Base-by-base conservation (phyloP, 2,113 vertebrate genomes). In the Rhombomys opimus region DNA sequence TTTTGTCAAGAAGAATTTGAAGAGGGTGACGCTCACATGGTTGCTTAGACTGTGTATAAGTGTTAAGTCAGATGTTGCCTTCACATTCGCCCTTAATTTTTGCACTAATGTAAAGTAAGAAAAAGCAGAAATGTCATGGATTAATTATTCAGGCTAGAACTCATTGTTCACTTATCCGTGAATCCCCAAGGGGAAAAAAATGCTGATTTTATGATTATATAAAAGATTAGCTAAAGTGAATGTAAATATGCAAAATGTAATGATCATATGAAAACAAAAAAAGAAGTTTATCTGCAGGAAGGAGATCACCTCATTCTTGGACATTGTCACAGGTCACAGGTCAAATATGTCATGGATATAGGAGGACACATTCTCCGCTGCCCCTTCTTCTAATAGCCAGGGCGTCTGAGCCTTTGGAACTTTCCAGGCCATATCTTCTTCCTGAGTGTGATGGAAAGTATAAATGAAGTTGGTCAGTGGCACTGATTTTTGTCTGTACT, bases 51-150 rank as follows among this genome's bases (percentile, higher is more conserved):
- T 90, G n/a, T 77, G 18, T 23, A 70, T 90, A 67, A 91, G 2
- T 65, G 23, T 92, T 93, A 72, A 81, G n/a, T 72, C 41, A 93
- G 72, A 15, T 20, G 80, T 90, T 95, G 59, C 65, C 7, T 77
- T 25, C 50, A 75, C 25, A 70, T 32, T 86, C 22, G 1, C 67
- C 82, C 25, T 92, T 91, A 78, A 85, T 80, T 80, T 95, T 90
- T 96, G 95, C 18, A 88, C 5, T 84, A 46, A 46, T 10, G 68
- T 30, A 41, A 72, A 85, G 17, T 84, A 65, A 78, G 76, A 76
- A 87, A 90, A 18, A 65, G 15, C 75, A 32, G 59, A 92, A 78
- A 6, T 73, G 5, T 78, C 50, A 30, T 35, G 5, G 20, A 13
- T 57, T 11, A 77, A 76, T 85, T 86, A 82, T 93, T 87, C 41